Evolutionary conservation across 2,797 vertebrate species (phyloP), one percentile per base, ranked within the genome.

Genomic region (Xiphorhynchus erythropygius): DNA sequence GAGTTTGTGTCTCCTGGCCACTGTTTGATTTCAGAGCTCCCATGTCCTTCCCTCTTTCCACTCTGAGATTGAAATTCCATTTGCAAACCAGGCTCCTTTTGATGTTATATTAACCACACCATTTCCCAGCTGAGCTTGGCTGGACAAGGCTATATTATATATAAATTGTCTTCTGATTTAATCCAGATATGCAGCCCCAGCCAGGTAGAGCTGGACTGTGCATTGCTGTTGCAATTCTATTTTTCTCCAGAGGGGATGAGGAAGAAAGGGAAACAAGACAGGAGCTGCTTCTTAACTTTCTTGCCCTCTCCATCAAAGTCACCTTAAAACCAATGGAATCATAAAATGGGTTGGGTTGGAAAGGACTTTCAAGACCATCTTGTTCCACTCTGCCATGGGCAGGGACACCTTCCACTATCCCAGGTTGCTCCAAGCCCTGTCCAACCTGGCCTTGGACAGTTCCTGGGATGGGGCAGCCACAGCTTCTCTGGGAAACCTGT

Each of bases 381-480:
- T 28, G 6, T 44, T 28, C 42, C 63, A 57, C 18, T 5, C 5
- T 67, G 18, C 35, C 44, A 13, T 32, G 33, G 28, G 0, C 21
- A 60, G 55, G 25, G 55, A 56, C 22, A n/a, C 4, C 13, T 82
- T 30, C 49, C 5, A 10, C 27, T 15, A 2, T 6, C 9, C 35
- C 49, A 50, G 13, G 27, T 1, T 28, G 6, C 15, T 56, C 63
- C 70, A 82, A 62, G 15, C 8, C 0, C 13, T 0, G 0, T 68
- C 55, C 63, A n/a, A 0, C 15, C 32, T 56, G 23, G 2, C 4
- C 70, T 46, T 16, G 53, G 5, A 17, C 47, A 41, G 6, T 60
- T 32, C 41, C 62, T 68, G 55, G 55, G 33, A 41, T 35, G 55
- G 8, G 1, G 12, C 32, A 88, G 33, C 25, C 68, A 46, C 37